Base-by-base conservation (phyloP, 2,113 vertebrate species). In the Aramus guarauna region DNA sequence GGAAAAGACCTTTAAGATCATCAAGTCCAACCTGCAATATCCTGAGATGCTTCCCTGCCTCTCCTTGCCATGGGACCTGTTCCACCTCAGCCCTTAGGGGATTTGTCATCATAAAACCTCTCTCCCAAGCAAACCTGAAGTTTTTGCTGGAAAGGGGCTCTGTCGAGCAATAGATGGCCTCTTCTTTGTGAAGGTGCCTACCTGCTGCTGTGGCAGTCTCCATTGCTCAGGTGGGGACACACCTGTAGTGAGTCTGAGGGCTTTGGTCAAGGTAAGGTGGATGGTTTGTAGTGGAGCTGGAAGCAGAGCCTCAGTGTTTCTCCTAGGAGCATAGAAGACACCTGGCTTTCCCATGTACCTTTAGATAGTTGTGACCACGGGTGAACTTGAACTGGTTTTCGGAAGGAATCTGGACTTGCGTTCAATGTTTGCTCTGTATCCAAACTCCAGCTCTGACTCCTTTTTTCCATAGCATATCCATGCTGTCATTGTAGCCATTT, bases 331-430 rank as follows among this genome's bases (percentile, higher is more conserved):
- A 26, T 43, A 26, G 6, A 41, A 82, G 8, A 23, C 34, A 48
- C 43, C 10, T 26, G 71, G 17, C 22, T 59, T 89, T 47, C 24
- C 16, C 5, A 2, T 2, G 4, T 55, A 29, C 17, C 19, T 47
- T 50, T 15, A 69, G 45, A n/a, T 11, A 71, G 12, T 4, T 60
- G 36, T 29, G 56, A 58, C 37, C 43, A 79, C 32, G 62, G 8
- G 16, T 34, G 30, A 73, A 36, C 11, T 29, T 45, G 48, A 74
- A 19, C 7, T 47, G 36, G 7, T 47, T 34, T 79, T 4, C 36
- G 66, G 30, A 30, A 47, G 22, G 41, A 39, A 74, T 52, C 45
- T 59, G 32, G 21, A 71, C 36, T 17, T 0, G 0, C 26, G 7
- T 29, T 67, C 1, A 4, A 3, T 9, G 5, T 45, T 26, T 22